Base-by-base conservation (phyloP, 2,797 vertebrate genomes). In the Gymnopithys bicolor region DNA sequence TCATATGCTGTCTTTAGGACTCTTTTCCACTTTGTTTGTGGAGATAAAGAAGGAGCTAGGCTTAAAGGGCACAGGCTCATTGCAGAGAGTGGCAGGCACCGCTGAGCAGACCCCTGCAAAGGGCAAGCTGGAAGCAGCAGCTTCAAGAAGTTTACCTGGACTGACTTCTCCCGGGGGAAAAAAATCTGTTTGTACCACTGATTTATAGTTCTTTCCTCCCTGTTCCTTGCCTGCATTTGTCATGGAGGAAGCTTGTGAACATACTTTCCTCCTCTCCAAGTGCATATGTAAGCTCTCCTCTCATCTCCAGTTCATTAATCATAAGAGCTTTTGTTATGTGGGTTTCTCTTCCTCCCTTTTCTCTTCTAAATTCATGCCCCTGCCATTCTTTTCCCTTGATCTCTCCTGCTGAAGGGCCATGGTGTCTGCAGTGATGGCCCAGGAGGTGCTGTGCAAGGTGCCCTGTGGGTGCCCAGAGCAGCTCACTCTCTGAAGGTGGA, bases 121-220 rank as follows among this genome's bases (percentile, higher is more conserved):
- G 55, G 78, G 53, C 80, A 93, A 79, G 32, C 66, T 85, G 66
- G 58, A 91, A 95, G 60, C 14, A 75, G 39, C 45, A 9, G 3
- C 64, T 86, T 41, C 2, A 10, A 73, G 69, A 28, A 45, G 45
- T 74, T 87, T 87, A 74, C 70, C 77, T 79, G 66, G 52, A 55
- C 27, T 5, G 18, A 52, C 28, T 94, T 74, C 56, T 90, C 74
- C 90, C 49, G 27, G 33, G 70, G n/a, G 4, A 10, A 70, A 37
- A 79, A 51, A 23, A 25, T 10, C 49, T 71, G 24, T 73, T 85
- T 81, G 48, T 88, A 64, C 55, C 51, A 80, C 58, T 93, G 94
- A 94, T 93, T 93, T 87, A 94, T 91, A 90, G 71, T 73, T 85
- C 64, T 78, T 95, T 93, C 58, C 43, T 93, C 39, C 24, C 32